Base-by-base conservation (phyloP, 2,797 vertebrate species). In the Cyprinella venusta region DNA sequence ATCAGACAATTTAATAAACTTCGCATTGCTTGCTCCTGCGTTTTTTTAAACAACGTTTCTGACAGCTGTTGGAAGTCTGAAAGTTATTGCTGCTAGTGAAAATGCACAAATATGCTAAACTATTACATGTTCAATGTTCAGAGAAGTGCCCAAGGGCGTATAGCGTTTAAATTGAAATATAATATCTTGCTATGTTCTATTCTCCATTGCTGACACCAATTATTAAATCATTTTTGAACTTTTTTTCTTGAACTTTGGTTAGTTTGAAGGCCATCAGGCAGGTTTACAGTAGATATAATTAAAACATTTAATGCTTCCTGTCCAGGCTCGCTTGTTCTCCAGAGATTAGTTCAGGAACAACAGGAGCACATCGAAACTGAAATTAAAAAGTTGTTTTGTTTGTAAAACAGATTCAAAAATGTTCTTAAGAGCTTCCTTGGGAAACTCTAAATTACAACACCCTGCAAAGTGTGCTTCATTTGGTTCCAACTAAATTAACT, bases 391-490 rank as follows among this genome's bases (percentile, higher is more conserved):
- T 50, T 79, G 38, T 42, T 69, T 42, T 69, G 72, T 24, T 24
- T 64, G 16, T 38, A 50, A 38, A 79, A 67, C 10, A 50, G 67
- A 30, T 70, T 61, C 7, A 5, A 24, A 12, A 75, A 40, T 21
- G 30, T 75, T 45, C 56, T 24, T 65, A 38, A 45, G 70, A 26
- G 68, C 26, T 72, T 80, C 24, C 38, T 56, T 33, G 67, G 33
- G 50, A n/a, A 81, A 52, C 69, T 74, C 54, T 74, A 63, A 76
- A 33, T 77, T 64, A 77, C 67, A 79, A n/a, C 76, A 24, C 48
- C 4, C 7, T 19, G 9, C n/a, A 33, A 54, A 75, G 10, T 56
- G 80, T 67, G 56, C 54, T 82, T 67, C 10, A 76, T 63, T 82
- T 54, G 61, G 33, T 54, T 82, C 48, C 71, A 75, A 33, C 24